phyloP scores from a whole-genome alignment of 2,888 invertebrate genomes.

The Metacarcinus magister region DNA sequence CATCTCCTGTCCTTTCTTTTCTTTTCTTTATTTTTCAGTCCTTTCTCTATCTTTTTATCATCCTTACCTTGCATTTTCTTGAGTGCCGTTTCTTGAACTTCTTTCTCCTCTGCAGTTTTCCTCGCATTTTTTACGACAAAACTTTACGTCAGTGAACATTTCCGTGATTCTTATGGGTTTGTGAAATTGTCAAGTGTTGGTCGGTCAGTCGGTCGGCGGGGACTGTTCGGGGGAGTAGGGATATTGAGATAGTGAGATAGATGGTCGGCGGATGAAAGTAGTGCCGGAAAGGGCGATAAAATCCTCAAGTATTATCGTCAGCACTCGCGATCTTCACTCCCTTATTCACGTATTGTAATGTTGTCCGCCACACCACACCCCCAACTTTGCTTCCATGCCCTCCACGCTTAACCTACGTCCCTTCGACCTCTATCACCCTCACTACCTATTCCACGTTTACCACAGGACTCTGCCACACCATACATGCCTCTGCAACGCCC shows the following conservation, averaged over 20 bases:
- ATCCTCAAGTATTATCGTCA: not conserved
- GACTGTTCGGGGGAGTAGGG: not conserved
- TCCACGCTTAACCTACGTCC: not conserved
- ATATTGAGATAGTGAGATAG: not conserved
- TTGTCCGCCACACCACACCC: not conserved
- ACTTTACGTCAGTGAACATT: not conserved
- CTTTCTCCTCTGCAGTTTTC: not conserved
- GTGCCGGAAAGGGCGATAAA: not conserved
- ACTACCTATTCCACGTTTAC: not conserved
- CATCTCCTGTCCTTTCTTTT: not conserved
- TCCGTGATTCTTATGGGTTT: not conserved
- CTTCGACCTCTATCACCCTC: not conserved
- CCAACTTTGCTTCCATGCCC: not conserved
- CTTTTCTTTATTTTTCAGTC: not conserved
- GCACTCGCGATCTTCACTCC: not conserved
- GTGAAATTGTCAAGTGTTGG: not conserved
- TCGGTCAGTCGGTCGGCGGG: not conserved
- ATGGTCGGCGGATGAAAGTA: not conserved
- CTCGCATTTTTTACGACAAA: not conserved
- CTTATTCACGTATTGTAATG: not conserved
- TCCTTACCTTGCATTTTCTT: not conserved
- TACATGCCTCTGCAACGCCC: not conserved
- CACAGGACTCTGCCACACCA: not conserved
- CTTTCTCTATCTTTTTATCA: not conserved
- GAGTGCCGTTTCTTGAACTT: not conserved